Evolutionary conservation across 2,888 invertebrate species (phyloP).

Genomic region (Ichneumon xanthorius): DNA sequence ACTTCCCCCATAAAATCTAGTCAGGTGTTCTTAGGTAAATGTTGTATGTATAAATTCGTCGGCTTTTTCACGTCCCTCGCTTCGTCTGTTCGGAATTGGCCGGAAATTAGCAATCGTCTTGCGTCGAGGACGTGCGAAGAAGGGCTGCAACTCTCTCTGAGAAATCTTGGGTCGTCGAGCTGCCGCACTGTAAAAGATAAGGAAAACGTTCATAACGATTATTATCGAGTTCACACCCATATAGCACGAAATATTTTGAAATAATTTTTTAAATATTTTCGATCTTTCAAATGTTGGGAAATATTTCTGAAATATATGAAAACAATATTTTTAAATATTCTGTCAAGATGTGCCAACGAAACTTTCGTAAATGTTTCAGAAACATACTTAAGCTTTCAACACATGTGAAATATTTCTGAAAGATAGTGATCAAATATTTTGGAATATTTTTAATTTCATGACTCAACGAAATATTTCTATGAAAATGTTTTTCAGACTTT

Average conservation of each 20-base stretch:
- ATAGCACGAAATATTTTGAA: too few species aligned
- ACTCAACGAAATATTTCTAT: background rate
- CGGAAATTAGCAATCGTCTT: slow-evolving; percentile 81
- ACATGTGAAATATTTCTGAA: too few species aligned
- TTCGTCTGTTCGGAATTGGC: background rate
- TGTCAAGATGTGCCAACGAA: too few species aligned
- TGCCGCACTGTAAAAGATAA: slow-evolving; percentile 76
- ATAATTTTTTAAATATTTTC: too few species aligned
- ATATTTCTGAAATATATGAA: too few species aligned
- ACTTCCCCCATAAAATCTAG: background rate
- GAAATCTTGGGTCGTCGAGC: slow-evolving; percentile 76
- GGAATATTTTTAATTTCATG: too few species aligned
- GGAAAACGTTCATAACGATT: background rate
- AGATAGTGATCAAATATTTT: too few species aligned
- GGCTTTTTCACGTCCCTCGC: background rate
- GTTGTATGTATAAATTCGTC: background rate
- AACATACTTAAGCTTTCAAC: too few species aligned
- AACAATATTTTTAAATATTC: too few species aligned
- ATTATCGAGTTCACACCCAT: background rate
- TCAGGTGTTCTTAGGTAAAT: background rate
- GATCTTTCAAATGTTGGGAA: too few species aligned
- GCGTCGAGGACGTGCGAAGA: slow-evolving; percentile 78
- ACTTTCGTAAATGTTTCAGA: too few species aligned
- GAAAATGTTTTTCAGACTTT: background rate
- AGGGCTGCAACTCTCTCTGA: slow-evolving; percentile 81